Conservation (phyloP, 2,113 vertebrate species). For the Lamprotornis superbus region DNA sequence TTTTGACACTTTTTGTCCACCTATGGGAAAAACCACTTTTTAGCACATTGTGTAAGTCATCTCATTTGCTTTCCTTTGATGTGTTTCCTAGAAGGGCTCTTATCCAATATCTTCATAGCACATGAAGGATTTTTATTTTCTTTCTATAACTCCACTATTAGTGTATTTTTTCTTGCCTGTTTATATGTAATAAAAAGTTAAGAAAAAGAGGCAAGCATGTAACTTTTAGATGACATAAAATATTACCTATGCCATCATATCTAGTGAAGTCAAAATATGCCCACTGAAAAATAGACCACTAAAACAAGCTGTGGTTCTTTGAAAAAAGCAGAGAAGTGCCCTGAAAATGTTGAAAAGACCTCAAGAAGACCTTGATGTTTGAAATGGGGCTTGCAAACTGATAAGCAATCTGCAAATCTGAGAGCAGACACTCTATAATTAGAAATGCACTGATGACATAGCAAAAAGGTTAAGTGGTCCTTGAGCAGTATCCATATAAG, state of each 20-base stretch:
- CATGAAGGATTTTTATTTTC: not conserved
- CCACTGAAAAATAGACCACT: not conserved
- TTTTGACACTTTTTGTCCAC: not conserved
- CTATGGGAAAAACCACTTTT: not conserved
- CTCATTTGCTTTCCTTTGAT: not conserved
- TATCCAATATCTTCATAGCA: not conserved
- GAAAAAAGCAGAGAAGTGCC: not conserved
- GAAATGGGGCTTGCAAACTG: conserved; percentile 20
- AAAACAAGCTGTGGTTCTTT: not conserved
- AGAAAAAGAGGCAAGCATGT: not conserved
- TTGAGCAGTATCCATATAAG: conserved; percentile 55
- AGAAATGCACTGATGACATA: conserved; percentile 60
- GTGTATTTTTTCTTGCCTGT: not conserved
- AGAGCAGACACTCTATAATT: conserved; percentile 56
- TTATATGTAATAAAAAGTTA: not conserved
- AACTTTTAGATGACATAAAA: not conserved
- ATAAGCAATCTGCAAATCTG: conserved; percentile 59
- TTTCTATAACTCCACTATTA: not conserved
- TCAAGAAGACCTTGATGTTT: conserved; percentile 50
- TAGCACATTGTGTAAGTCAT: not conserved
- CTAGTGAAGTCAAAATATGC: not conserved
- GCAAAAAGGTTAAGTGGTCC: conserved; percentile 69
- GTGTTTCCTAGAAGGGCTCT: not conserved
- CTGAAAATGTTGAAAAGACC: conserved; percentile 19
- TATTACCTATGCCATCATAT: not conserved